Evolutionary conservation across 2,113 vertebrate genomes (phyloP), one percentile per base, ranked within the genome.

Genomic region (Syrmaticus mikado): DNA sequence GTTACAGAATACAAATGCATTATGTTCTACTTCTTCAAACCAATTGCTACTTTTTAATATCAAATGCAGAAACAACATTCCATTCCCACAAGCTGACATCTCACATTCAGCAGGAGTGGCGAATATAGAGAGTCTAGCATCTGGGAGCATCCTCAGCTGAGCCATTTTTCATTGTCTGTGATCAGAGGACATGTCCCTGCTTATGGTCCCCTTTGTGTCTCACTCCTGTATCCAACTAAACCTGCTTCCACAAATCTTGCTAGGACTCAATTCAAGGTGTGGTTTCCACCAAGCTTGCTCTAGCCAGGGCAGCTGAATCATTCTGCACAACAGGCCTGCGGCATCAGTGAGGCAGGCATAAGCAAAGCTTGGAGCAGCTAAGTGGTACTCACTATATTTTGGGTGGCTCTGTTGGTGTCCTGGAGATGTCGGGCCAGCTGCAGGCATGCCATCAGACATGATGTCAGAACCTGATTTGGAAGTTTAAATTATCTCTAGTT

Each of bases 311-410:
- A 68, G 53, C 53, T 53, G 19, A 13, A 12, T 18, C 18, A 2
- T 18, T 45, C 8, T 4, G 1, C 13, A 9, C 2, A 1, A 22
- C 27, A 12, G 57, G 21, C 5, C 34, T 20, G 36, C 32, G 30
- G 81, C 3, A 10, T 40, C 0, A 0, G 19, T 21, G 27, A 50
- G 48, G 30, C 11, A 50, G 48, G 30, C 11, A 50, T 8, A 16
- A 48, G 48, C 2, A 5, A 40, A 48, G 36, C 13, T 11, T 14
- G 72, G 38, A 40, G 34, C 62, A 55, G 65, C 6, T 4, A 0
- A 36, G 19, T 4, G 5, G 60, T 53, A n/a, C 25, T 21, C 0
- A 0, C 8, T 6, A 8, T 32, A 27, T 5, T 21, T 18, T 0
- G 5, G 50, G 52, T 19, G 21, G 40, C 46, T 46, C 46, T 8